Evolutionary conservation across 2,113 vertebrate genomes (phyloP).

Genomic region (Limnothrissa miodon): DNA sequence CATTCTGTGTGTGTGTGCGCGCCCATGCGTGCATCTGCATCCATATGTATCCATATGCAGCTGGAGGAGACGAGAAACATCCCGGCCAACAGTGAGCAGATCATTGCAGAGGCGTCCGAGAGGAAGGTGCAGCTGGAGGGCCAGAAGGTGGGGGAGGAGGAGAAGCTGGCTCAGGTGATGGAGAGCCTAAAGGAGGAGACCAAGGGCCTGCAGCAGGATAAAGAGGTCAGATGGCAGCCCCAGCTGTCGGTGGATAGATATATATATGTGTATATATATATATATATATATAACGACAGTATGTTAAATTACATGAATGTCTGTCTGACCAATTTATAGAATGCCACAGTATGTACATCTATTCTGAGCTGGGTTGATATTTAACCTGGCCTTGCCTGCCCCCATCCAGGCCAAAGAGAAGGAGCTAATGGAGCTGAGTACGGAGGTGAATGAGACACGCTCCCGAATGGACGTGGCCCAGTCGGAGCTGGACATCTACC

Average conservation of each 20-base stretch:
- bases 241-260: background rate
- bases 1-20: background rate
- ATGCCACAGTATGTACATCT: no score
- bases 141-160: slow-evolving; percentile 80
- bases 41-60: slow-evolving; percentile 57
- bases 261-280: background rate
- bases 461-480: slow-evolving; percentile 87
- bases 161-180: slow-evolving; percentile 83
- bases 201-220: slow-evolving; percentile 83
- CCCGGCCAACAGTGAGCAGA: slow-evolving; percentile 73
- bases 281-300: no score
- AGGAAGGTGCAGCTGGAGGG: slow-evolving; percentile 78
- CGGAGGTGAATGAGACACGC: slow-evolving; percentile 83
- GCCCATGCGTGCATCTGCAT: background rate
- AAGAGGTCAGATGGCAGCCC: slow-evolving; percentile 73
- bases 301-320: no score
- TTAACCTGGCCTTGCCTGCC: background rate
- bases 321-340: no score
- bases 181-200: slow-evolving; percentile 89
- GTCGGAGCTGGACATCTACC: slow-evolving; percentile 90
- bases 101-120: slow-evolving; percentile 76
- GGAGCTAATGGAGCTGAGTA: slow-evolving; percentile 89
- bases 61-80: slow-evolving; percentile 80
- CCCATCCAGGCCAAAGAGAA: slow-evolving; percentile 86
- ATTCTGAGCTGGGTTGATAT: background rate